A percentile compares a stretch with the other conserved stretches of the same genome.
These are phyloP conservation scores for Pherbina coryleti DNA, from an alignment of 2,888 invertebrate species.

Conservation along the genomic window DNA sequence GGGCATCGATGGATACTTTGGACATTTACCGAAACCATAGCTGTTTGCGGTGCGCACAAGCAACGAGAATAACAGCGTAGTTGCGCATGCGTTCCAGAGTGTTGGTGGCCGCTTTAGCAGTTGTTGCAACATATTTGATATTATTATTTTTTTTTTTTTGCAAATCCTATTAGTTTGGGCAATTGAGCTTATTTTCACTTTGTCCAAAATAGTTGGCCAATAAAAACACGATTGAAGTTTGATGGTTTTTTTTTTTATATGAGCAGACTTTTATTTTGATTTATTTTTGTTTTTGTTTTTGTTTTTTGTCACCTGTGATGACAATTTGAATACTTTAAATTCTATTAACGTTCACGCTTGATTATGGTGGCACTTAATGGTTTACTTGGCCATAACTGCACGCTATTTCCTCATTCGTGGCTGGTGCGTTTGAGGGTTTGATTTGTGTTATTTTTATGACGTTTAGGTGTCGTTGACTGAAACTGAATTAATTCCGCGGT, in stretches of 20 bases:
- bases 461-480: background rate
- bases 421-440: background rate
- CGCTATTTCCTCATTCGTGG: constrained; percentile 11
- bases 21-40: constrained; percentile 77
- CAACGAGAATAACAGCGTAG: constrained; percentile 33
- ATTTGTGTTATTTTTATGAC: background rate
- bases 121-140: constrained; percentile 3
- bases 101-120: background rate
- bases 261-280: background rate
- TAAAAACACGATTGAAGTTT: background rate
- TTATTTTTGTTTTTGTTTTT: background rate
- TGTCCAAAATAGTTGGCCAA: background rate
- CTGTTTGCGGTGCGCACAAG: constrained; percentile 48
- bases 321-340: background rate
- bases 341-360: background rate
- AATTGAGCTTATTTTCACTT: background rate
- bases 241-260: background rate
- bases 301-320: background rate
- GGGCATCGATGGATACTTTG: constrained; percentile 76
- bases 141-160: background rate
- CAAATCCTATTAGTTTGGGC: background rate
- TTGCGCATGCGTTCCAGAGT: background rate
- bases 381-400: constrained; percentile 15
- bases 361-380: background rate
- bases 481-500: constrained; percentile 15